These are phyloP conservation scores for Calameuta pallipes DNA, from an alignment of 2,888 invertebrate genomes.

Conservation along the genomic window DNA sequence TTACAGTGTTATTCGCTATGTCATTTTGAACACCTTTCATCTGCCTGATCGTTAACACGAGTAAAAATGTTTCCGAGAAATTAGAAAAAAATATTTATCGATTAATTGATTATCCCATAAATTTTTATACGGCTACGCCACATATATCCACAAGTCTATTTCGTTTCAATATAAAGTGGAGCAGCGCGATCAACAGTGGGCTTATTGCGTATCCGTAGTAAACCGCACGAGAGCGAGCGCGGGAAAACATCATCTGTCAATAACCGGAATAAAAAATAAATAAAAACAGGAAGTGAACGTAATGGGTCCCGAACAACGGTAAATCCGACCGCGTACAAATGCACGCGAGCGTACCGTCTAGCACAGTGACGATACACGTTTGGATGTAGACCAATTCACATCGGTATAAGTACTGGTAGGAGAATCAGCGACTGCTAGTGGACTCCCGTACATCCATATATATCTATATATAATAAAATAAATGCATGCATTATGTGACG, in stretches of 20 bases:
- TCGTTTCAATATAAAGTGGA: background rate
- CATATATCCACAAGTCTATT: background rate
- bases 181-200: background rate
- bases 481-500: constrained; percentile 46
- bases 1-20: background rate
- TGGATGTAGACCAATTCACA: background rate
- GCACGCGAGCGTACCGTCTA: background rate
- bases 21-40: background rate
- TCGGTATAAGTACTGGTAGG: background rate
- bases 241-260: constrained; percentile 49
- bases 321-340: constrained; percentile 11
- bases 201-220: background rate
- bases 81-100: background rate
- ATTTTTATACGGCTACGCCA: background rate
- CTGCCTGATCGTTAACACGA: background rate
- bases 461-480: background rate
- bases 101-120: background rate
- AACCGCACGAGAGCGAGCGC: constrained; percentile 24
- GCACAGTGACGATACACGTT: background rate
- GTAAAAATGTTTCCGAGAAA: background rate
- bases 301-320: constrained; percentile 23
- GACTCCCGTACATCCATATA: background rate
- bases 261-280: constrained; percentile 38
- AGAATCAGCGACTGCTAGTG: background rate
- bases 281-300: constrained; percentile 23